These are phyloP conservation scores for Esox masquinongy DNA, from an alignment of 2,797 vertebrate genomes.

Conservation along the genomic window DNA sequence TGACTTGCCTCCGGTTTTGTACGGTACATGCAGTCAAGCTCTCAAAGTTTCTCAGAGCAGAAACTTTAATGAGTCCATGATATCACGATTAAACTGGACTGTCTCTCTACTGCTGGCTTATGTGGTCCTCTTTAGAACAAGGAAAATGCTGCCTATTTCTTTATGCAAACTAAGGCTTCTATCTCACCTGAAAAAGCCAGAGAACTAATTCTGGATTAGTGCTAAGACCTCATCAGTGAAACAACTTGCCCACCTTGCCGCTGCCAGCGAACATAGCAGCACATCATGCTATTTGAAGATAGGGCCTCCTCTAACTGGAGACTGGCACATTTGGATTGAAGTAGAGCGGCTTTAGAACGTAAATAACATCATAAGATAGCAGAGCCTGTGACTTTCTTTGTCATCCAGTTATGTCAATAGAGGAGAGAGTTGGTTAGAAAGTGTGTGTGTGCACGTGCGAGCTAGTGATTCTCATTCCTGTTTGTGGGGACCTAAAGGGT, in stretches of 20 bases:
- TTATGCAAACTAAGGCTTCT: conserved; percentile 14
- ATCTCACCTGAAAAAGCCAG: conserved; percentile 45
- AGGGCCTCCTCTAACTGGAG: conserved; percentile 28
- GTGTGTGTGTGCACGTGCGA: background rate
- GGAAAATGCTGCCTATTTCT: background rate
- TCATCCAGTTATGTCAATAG: background rate
- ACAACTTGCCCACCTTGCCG: conserved; percentile 11
- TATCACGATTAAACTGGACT: background rate
- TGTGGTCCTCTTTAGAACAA: background rate
- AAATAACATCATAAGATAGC: conserved; percentile 3
- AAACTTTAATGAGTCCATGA: background rate
- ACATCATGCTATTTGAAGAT: conserved; percentile 41
- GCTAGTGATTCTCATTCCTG: too few species aligned
- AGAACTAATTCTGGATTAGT: conserved; percentile 43
- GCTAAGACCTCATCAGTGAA: conserved; percentile 22
- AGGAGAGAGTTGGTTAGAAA: background rate
- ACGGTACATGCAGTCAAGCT: background rate
- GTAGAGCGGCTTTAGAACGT: background rate
- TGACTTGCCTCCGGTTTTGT: background rate
- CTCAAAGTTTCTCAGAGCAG: background rate
- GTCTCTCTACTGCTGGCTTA: background rate
- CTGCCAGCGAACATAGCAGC: conserved; percentile 25
- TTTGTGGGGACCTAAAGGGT: too few species aligned
- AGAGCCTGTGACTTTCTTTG: background rate
- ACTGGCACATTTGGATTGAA: background rate